phyloP scores from a whole-genome alignment of 2,113 vertebrate genomes.

The Platichthys stellatus region DNA sequence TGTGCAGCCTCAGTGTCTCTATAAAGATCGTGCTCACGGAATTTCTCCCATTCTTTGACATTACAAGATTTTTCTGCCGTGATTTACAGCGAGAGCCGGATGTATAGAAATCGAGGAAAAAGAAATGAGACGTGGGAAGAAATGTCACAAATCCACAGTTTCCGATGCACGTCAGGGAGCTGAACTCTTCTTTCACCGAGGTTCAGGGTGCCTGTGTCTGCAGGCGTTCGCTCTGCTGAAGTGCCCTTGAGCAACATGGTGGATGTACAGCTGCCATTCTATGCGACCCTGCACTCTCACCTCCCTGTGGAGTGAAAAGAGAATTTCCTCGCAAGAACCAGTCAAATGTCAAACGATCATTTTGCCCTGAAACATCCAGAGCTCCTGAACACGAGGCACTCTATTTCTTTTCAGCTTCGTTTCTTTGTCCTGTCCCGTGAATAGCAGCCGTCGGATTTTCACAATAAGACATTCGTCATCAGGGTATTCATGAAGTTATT shows the following conservation, averaged over 20 bases:
- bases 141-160: too few relatives aligned
- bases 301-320: conserved; percentile 15
- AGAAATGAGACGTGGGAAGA: neutral
- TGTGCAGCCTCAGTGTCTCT: neutral
- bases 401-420: neutral
- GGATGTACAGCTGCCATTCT: neutral
- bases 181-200: neutral
- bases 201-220: neutral
- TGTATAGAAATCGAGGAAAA: neutral
- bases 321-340: neutral
- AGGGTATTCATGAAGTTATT: too few relatives aligned
- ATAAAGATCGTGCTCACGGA: too few relatives aligned
- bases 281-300: conserved; percentile 1
- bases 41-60: too few relatives aligned
- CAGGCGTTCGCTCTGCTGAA: conserved; percentile 10
- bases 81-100: neutral
- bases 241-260: conserved; percentile 24
- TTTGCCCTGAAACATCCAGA: neutral
- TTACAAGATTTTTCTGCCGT: neutral
- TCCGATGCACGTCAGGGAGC: too few relatives aligned
- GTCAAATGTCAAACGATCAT: conserved; percentile 3
- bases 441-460: too few relatives aligned
- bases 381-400: too few relatives aligned
- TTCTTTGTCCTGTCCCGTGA: neutral
- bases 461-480: too few relatives aligned